Evolutionary conservation across 2,113 vertebrate genomes (phyloP).

Genomic region (Corydoras maculifer): DNA sequence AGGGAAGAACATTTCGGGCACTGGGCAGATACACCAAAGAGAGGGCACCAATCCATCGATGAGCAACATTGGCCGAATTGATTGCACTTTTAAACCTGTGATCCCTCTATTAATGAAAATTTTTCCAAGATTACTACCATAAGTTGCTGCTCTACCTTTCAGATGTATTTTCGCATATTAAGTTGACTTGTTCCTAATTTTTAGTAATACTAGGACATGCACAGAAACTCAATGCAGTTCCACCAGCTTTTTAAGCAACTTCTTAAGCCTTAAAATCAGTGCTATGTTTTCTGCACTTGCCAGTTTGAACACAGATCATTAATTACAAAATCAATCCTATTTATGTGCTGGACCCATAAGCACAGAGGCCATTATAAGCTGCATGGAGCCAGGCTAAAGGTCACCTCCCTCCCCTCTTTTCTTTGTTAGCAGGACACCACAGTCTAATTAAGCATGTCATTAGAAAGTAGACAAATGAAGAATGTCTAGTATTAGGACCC

Average conservation of each 20-base stretch:
- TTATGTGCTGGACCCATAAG: conserved; percentile 35
- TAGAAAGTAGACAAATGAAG: conserved; percentile 31
- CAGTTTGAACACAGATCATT: conserved; percentile 29
- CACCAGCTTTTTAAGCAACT: neutral
- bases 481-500: conserved; percentile 23
- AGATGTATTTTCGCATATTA: too few relatives aligned
- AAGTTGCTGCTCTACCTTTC: too few relatives aligned
- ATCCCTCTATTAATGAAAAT: too few relatives aligned
- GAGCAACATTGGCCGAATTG: too few relatives aligned
- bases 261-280: conserved; percentile 3
- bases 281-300: conserved; percentile 10
- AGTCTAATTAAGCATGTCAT: conserved; percentile 40
- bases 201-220: neutral
- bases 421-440: conserved; percentile 25
- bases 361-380: conserved; percentile 34
- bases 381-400: conserved; percentile 32
- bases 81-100: too few relatives aligned
- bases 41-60: too few relatives aligned
- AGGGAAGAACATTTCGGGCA: too few relatives aligned
- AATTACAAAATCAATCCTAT: conserved; percentile 38
- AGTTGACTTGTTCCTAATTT: too few relatives aligned
- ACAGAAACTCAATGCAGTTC: neutral
- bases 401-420: conserved; percentile 9
- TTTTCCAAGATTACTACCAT: too few relatives aligned
- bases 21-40: too few relatives aligned